Conservation (phyloP, 2,888 invertebrate genomes). For the Sepiola atlantica region DNA sequence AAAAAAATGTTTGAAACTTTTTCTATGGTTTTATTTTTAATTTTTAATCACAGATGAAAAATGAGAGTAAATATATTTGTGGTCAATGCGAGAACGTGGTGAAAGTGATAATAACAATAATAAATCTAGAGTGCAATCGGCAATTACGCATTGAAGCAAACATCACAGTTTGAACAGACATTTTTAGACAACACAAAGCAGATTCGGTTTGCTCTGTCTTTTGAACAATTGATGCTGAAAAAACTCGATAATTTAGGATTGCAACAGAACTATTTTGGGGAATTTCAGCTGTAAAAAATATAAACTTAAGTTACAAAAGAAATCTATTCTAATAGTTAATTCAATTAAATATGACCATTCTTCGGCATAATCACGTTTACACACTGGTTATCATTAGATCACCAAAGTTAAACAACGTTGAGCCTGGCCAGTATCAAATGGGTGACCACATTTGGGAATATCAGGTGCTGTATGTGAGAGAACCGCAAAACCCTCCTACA, state of each 20-base stretch:
- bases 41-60: neutral
- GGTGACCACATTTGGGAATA: too few species aligned
- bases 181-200: neutral
- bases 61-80: neutral
- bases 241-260: neutral
- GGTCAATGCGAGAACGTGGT: neutral
- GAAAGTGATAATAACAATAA: neutral
- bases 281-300: neutral
- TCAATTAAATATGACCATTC: neutral
- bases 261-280: neutral
- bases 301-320: neutral
- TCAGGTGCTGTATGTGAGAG: too few species aligned
- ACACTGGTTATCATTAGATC: too few species aligned
- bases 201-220: neutral
- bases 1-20: too few species aligned
- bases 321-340: neutral
- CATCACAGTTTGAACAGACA: neutral
- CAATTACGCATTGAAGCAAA: neutral
- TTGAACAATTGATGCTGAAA: constrained; percentile 15
- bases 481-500: too few species aligned
- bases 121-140: neutral
- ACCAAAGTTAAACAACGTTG: too few species aligned
- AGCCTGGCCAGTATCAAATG: too few species aligned
- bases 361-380: too few species aligned
- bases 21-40: neutral